A percentile compares a stretch with the other conserved stretches of the same genome.
These are phyloP conservation scores for Aphelinus certus DNA, from an alignment of 1,140 invertebrate species.

Conservation along the genomic window DNA sequence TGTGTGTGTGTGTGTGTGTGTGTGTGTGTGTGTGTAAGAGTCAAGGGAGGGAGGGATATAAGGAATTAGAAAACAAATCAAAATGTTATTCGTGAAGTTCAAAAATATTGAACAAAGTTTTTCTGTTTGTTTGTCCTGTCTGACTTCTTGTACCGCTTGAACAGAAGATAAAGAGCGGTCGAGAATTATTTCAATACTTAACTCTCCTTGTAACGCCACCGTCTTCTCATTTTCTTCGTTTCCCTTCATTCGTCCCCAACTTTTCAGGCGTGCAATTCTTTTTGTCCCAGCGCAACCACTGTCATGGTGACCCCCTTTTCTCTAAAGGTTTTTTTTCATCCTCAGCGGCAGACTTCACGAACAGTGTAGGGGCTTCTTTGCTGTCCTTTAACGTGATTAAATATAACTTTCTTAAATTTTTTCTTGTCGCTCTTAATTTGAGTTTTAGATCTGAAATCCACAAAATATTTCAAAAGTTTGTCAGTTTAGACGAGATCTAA, in stretches of 20 bases:
- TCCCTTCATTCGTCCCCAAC: not conserved
- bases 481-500: too few species aligned
- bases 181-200: slow-evolving; percentile 30
- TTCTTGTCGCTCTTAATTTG: too few species aligned
- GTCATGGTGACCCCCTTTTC: slow-evolving; percentile 11
- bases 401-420: too few species aligned
- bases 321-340: not conserved
- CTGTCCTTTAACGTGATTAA: too few species aligned
- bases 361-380: too few species aligned
- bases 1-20: not conserved
- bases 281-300: not conserved
- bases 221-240: not conserved
- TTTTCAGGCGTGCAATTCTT: not conserved
- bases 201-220: not conserved
- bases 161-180: not conserved
- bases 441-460: too few species aligned
- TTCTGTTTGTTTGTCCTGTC: slow-evolving; percentile 14
- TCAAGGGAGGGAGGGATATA: slow-evolving; percentile 8
- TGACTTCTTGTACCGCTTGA: not conserved
- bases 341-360: too few species aligned
- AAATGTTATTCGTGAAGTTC: slow-evolving; percentile 26
- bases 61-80: slow-evolving; percentile 23
- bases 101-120: slow-evolving; percentile 28
- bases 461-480: too few species aligned
- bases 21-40: not conserved